phyloP scores from a whole-genome alignment of 2,113 vertebrate species.

The Scatophagus argus region DNA sequence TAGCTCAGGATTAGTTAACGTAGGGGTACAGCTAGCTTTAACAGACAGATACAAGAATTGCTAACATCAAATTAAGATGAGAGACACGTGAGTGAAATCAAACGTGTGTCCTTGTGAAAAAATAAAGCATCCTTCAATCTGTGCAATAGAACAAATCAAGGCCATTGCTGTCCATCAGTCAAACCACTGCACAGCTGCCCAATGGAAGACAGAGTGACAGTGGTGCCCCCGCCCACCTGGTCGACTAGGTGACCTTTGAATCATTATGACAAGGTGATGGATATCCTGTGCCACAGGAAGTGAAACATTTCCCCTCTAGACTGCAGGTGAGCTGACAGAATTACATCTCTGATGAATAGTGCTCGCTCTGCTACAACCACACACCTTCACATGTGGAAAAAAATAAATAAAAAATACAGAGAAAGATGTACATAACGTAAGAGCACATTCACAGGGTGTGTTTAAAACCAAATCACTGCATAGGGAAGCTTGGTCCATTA shows the following conservation, averaged over 20 bases:
- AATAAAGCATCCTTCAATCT: constrained; percentile 62
- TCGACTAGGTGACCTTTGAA: constrained; percentile 54
- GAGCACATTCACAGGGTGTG: neutral
- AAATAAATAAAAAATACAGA: no score
- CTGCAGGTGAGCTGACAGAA: constrained; percentile 34
- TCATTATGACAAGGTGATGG: constrained; percentile 61
- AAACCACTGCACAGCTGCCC: constrained; percentile 51
- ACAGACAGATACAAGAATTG: neutral
- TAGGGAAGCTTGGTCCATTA: no score
- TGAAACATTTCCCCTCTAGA: constrained; percentile 43
- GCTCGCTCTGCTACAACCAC: neutral
- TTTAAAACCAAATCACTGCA: no score
- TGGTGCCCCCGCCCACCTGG: constrained; percentile 59
- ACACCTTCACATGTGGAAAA: neutral
- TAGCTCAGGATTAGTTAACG: no score
- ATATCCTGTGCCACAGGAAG: constrained; percentile 49
- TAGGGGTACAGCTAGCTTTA: no score
- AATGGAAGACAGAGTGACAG: constrained; percentile 50
- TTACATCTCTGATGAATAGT: constrained; percentile 9
- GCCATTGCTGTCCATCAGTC: constrained; percentile 62
- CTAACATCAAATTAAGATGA: neutral
- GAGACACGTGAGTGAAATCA: neutral
- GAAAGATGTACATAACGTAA: neutral
- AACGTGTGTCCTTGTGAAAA: constrained; percentile 48
- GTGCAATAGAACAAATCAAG: constrained; percentile 18